Evolutionary conservation across 2,888 invertebrate species (phyloP).

Genomic region (Taphrorychus bicolor): DNA sequence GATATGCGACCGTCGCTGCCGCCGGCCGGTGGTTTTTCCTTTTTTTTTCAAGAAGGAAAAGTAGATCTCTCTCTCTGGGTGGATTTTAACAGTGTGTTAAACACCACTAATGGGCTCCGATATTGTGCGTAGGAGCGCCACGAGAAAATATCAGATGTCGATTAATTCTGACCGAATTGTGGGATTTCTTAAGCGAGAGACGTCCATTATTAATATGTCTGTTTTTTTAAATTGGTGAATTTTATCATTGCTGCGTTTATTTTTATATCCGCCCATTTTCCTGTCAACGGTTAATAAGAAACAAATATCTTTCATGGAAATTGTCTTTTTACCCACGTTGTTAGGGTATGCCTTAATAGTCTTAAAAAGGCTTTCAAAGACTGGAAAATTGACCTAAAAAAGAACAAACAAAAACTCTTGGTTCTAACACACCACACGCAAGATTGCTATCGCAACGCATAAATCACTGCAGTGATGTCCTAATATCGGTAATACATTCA

Average conservation of each 20-base stretch:
- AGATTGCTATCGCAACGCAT: neutral
- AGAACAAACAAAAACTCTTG: neutral
- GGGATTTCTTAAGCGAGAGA: constrained; percentile 8
- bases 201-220: neutral
- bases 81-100: neutral
- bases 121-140: constrained; percentile 12
- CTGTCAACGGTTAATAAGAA: too few species aligned
- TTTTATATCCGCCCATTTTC: too few species aligned
- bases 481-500: constrained; percentile 21
- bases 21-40: neutral
- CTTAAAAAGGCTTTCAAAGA: too few species aligned
- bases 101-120: constrained; percentile 3
- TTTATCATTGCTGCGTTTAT: neutral
- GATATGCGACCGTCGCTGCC: constrained; percentile 3
- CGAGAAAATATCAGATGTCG: constrained; percentile 13
- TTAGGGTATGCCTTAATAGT: too few species aligned
- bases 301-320: too few species aligned
- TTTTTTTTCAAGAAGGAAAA: too few species aligned
- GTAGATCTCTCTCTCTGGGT: neutral
- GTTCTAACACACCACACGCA: neutral
- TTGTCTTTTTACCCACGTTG: too few species aligned
- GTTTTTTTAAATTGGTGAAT: constrained; percentile 1
- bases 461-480: constrained; percentile 8
- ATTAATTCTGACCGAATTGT: constrained; percentile 16
- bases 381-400: neutral